Evolutionary conservation across 64 coral and sea anemone species (phyloP), one percentile per base, ranked within the genome.

Genomic region (Pachyseris speciosa): DNA sequence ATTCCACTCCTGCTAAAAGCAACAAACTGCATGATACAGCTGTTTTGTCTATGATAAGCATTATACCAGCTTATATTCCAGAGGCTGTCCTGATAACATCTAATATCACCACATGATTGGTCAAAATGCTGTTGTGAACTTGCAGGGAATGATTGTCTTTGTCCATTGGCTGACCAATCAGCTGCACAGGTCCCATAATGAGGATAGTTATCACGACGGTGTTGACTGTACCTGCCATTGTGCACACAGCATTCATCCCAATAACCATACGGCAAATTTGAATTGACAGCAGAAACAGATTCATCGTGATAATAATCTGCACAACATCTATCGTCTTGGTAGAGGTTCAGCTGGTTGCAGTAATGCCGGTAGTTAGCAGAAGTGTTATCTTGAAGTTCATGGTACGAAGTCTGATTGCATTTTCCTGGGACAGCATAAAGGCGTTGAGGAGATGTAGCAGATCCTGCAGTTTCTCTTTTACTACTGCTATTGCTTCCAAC

Each of bases 31-130:
- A 64, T 52, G n/a, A 96, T 96, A 27, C 12, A 69, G 52, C 19
- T 55, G 7, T 31, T 77, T 31, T 92, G 90, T 34, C 60, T 77
- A 3, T 84, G 59, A 64, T 93, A 96, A 15, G 94, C 85, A 1
- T 78, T 89, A 66, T 93, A 44, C 94, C 94, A 96, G 9, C 69
- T 80, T 30, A 31, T 64, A 53, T 58, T 78, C 94, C 94, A 96
- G 0, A 45, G 69, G 32, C 33, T 15, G 8, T 69, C 37, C 42
- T 69, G 37, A 47, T 28, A 40, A 80, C 48, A 22, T 36, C 47
- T 50, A 55, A 38, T 80, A 80, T 80, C 36, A 5, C 27, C 59
- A 67, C 8, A 44, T 27, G 39, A 44, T 30, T 72, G 67, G 10
- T 53, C 38, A 45, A 37, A 59, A 38, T 53, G 15, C 19, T 63